Base-by-base conservation (phyloP, 2,888 invertebrate species). In the Cacoxenus indagator region DNA sequence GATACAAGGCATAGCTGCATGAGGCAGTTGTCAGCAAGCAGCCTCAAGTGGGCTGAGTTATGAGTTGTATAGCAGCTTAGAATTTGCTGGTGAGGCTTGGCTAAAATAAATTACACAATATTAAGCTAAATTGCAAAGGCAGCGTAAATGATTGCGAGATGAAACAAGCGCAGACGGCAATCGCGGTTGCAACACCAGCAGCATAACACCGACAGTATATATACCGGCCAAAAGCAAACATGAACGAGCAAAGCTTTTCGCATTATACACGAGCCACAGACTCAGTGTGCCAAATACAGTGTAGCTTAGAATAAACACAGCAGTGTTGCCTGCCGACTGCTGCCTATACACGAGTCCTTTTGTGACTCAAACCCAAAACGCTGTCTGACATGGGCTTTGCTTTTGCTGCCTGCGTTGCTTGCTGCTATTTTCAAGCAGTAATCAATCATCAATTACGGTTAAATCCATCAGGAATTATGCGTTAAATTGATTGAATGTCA, bases 381-480 rank as follows among this genome's bases (percentile, higher is more conserved):
- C 37, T 14, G 37, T 14, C 19, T 51, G n/a, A 9, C 51, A 19
- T 59, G 24, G 55, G 43, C 43, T 43, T 29, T 65, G 29, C 67
- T 46, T 48, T 67, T 46, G 57, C 22, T 17, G 22, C 22, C 26
- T 1, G 19, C 22, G n/a, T 19, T n/a, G 29, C 59, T 61, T 43
- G 61, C 71, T n/a, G n/a, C n/a, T n/a, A 66, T 71, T 74, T 78
- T 77, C 73, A 66, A 70, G 74, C 73, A 75, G 81, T 84, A 84
- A 86, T 86, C 85, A 86, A 86, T 86, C 86, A 86, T 84, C 84
- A 85, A 86, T 86, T 86, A 86, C 84, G 78, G 77, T 84, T 81
- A 84, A 82, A 80, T 83, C 84, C 79, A 78, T 84, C 82, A 86
- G 84, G 84, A 85, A 85, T 85, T 86, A 85, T 86, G 85, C 83